Percentiles rank a stretch among this genome's conserved stretches.
Conservation (phyloP, 2,113 vertebrate genomes). For the Urocolius indicus region DNA sequence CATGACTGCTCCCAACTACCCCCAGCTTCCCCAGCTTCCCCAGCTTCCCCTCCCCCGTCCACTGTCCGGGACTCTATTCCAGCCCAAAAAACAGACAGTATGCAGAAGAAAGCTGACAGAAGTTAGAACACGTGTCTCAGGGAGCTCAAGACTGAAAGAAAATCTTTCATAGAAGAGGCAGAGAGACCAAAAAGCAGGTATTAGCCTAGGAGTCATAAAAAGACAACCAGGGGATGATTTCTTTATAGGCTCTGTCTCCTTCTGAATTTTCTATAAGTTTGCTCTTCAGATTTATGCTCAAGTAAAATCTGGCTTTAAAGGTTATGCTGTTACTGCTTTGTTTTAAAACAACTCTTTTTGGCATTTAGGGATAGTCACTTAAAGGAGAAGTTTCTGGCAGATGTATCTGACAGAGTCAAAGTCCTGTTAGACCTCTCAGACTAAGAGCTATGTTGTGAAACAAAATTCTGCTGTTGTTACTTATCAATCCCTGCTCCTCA, state of each 20-base stretch:
- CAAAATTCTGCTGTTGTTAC: not conserved
- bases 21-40: accelerated
- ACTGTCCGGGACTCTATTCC: accelerated
- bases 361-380: not conserved
- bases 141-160: not conserved
- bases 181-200: not conserved
- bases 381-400: not conserved
- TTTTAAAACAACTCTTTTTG: not conserved
- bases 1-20: too few relatives aligned
- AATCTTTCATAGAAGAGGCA: not conserved
- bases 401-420: not conserved
- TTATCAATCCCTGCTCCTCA: not conserved
- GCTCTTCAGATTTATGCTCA: not conserved
- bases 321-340: not conserved
- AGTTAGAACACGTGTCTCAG: not conserved
- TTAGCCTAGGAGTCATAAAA: not conserved
- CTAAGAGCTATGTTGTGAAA: not conserved
- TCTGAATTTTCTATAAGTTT: not conserved
- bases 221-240: not conserved
- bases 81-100: not conserved
- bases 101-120: not conserved
- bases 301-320: not conserved
- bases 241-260: not conserved
- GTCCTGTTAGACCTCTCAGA: not conserved
- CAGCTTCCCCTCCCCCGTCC: not conserved